These are phyloP conservation scores for Bergia sp. DNA, from an alignment of 92 coral and sea anemone species.

Conservation along the genomic window DNA sequence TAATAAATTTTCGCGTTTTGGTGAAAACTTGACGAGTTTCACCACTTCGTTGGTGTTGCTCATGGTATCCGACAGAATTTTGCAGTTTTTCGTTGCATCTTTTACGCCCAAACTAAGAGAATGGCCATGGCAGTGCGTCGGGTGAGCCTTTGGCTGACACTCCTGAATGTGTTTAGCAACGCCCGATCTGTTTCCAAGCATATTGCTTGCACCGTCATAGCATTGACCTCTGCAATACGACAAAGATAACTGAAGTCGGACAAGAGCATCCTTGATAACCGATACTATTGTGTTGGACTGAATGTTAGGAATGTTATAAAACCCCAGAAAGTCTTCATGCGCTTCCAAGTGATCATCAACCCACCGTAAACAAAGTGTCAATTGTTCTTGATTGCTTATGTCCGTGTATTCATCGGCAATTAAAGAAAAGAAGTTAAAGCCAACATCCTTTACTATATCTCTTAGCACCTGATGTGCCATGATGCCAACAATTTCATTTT, in stretches of 20 bases:
- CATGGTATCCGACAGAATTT: slow-evolving; percentile 64
- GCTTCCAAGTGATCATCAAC: slow-evolving; percentile 47
- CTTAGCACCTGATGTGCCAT: slow-evolving; percentile 43
- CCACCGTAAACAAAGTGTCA: slow-evolving; percentile 47
- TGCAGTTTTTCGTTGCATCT: slow-evolving; percentile 60
- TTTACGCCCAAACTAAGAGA: slow-evolving; percentile 52
- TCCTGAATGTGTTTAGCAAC: slow-evolving; percentile 57
- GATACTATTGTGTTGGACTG: slow-evolving; percentile 43
- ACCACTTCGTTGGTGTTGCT: slow-evolving; percentile 57
- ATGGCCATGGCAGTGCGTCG: slow-evolving; percentile 67
- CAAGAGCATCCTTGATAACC: slow-evolving; percentile 50
- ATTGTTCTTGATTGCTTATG: slow-evolving; percentile 46
- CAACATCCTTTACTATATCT: slow-evolving; percentile 36
- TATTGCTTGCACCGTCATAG: slow-evolving; percentile 54
- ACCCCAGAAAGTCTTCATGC: slow-evolving; percentile 45
- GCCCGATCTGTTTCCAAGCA: slow-evolving; percentile 49
- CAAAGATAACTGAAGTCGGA: slow-evolving; percentile 48
- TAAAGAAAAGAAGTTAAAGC: slow-evolving; percentile 40
- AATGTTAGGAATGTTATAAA: slow-evolving; percentile 50
- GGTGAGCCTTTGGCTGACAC: slow-evolving; percentile 63
- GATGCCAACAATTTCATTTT: slow-evolving; percentile 34
- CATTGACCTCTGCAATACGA: slow-evolving; percentile 45
- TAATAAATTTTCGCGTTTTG: slow-evolving; percentile 53
- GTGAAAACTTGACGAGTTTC: slow-evolving; percentile 61
- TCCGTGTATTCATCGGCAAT: slow-evolving; percentile 39